phyloP scores from a whole-genome alignment of 92 coral and sea anemone genomes.

The Micromussa lordhowensis region DNA sequence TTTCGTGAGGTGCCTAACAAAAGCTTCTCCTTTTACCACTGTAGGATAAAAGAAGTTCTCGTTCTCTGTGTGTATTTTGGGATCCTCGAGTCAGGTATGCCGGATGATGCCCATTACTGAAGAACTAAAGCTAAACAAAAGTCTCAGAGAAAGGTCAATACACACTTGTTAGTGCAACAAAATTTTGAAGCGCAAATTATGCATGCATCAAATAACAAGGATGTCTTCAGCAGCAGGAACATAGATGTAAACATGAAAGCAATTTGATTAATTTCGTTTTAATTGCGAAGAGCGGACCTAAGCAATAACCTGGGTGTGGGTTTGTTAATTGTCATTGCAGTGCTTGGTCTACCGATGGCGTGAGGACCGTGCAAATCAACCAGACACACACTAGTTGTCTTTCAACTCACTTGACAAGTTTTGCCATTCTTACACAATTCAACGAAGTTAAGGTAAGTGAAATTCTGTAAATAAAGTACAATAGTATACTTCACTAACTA shows the following conservation, averaged over 20 bases:
- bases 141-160: too few species aligned
- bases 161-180: background rate
- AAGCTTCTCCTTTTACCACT: too few species aligned
- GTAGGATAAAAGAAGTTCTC: background rate
- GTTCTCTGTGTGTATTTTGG: conserved; percentile 15
- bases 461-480: background rate
- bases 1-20: background rate
- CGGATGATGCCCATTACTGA: background rate
- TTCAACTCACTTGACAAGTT: conserved; percentile 50
- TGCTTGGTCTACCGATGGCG: conserved; percentile 49
- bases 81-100: conserved; percentile 10
- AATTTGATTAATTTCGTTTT: too few species aligned
- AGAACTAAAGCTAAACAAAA: background rate
- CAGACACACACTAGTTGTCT: conserved; percentile 32
- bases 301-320: background rate
- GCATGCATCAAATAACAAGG: too few species aligned
- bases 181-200: too few species aligned
- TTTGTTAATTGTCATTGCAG: background rate
- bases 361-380: conserved; percentile 15
- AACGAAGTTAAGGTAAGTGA: conserved; percentile 30
- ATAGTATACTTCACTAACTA: background rate
- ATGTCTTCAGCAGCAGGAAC: too few species aligned
- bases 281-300: background rate
- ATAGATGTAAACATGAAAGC: too few species aligned
- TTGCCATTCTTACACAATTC: conserved; percentile 49